phyloP scores from a whole-genome alignment of 2,888 invertebrate species.

The Gari tellinella region DNA sequence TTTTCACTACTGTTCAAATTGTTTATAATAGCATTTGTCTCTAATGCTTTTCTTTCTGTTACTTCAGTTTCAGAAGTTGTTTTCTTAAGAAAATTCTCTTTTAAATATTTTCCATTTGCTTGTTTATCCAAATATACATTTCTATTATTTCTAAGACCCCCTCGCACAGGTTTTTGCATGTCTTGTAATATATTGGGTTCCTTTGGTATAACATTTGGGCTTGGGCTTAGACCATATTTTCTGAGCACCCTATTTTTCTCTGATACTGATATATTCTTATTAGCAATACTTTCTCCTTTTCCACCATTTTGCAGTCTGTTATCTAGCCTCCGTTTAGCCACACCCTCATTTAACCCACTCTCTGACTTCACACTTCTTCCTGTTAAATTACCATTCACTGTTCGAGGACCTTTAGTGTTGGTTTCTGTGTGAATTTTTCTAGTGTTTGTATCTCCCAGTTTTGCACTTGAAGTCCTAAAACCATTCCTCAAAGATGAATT shows the following conservation, averaged over 20 bases:
- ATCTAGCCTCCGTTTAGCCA: slow-evolving; percentile 22
- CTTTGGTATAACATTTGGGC: slow-evolving; percentile 12
- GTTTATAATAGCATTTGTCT: too few species aligned
- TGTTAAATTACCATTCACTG: slow-evolving; percentile 35
- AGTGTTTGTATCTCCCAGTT: slow-evolving; percentile 25
- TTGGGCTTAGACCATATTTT: slow-evolving; percentile 54
- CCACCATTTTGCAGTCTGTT: slow-evolving; percentile 14
- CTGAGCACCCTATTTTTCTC: slow-evolving; percentile 54
- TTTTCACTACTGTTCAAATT: too few species aligned
- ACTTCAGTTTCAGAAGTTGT: not conserved
- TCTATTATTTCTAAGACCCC: too few species aligned
- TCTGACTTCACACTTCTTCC: slow-evolving; percentile 58
- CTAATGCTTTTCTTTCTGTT: not conserved
- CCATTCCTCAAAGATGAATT: slow-evolving; percentile 20
- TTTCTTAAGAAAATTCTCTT: too few species aligned
- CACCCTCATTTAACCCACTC: slow-evolving; percentile 37
- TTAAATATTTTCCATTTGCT: too few species aligned
- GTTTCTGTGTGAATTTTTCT: slow-evolving; percentile 34
- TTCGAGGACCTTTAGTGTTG: not conserved
- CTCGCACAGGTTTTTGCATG: too few species aligned
- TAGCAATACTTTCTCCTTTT: slow-evolving; percentile 2
- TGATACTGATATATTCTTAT: slow-evolving; percentile 16
- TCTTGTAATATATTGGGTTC: not conserved
- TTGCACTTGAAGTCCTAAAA: slow-evolving; percentile 50
- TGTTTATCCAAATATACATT: too few species aligned